phyloP scores from a whole-genome alignment of 2,888 invertebrate species.

The Heliconius ethilla region DNA sequence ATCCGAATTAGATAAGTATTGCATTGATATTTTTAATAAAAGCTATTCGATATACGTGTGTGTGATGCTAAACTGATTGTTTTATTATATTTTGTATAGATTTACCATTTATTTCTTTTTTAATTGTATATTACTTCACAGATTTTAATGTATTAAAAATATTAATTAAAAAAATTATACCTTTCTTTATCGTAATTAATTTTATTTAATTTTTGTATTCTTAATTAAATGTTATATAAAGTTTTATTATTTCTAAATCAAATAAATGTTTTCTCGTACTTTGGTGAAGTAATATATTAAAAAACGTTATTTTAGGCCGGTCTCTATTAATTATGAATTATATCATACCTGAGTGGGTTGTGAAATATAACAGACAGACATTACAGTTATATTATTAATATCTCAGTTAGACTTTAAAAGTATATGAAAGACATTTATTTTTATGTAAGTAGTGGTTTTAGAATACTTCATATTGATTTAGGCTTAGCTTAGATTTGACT shows the following conservation, averaged over 20 bases:
- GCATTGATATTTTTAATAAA: conserved; percentile 27
- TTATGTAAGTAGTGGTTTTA: neutral
- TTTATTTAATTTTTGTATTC: neutral
- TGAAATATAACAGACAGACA: conserved; percentile 13
- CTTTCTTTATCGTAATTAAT: neutral
- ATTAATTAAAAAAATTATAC: neutral
- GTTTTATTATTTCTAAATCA: neutral
- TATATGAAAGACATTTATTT: neutral
- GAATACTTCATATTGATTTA: neutral
- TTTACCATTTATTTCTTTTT: neutral
- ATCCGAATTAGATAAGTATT: conserved; percentile 44
- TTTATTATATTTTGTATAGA: conserved; percentile 35
- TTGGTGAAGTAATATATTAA: conserved; percentile 4
- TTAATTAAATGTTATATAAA: neutral
- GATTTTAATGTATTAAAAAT: no score
- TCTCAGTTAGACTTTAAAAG: conserved; percentile 2
- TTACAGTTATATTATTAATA: neutral
- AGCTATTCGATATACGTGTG: conserved; percentile 13
- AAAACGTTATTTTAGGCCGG: conserved; percentile 16
- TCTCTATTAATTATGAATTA: conserved; percentile 20
- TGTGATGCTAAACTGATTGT: conserved; percentile 15
- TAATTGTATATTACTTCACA: neutral
- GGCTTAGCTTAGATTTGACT: neutral
- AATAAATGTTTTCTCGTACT: neutral
- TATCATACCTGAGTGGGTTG: conserved; percentile 22